phyloP scores from a whole-genome alignment of 35 echinoderm and acorn worm genomes.

The Holothuria glaberrima region DNA sequence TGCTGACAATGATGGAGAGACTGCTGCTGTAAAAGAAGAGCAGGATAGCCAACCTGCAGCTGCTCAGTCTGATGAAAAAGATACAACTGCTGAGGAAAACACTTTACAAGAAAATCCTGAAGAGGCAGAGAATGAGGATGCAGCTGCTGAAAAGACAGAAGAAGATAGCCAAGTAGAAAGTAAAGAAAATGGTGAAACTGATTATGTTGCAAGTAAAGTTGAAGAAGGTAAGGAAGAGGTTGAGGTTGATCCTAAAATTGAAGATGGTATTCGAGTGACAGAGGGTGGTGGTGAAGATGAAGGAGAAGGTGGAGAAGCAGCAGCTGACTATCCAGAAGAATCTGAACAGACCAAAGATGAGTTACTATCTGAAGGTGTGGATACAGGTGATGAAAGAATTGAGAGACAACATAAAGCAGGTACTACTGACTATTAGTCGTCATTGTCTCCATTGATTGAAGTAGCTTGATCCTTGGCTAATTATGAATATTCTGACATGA shows the following conservation, averaged over 20 bases:
- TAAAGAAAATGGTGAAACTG: neutral
- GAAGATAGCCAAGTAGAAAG: neutral
- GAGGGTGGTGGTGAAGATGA: neutral
- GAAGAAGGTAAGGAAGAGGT: conserved; percentile 29
- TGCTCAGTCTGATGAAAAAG: neutral
- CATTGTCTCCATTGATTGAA: neutral
- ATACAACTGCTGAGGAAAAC: conserved; percentile 5
- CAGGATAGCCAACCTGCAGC: neutral
- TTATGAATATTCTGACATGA: too few relatives aligned
- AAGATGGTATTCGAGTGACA: neutral
- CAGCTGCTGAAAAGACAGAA: neutral
- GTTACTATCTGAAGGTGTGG: neutral
- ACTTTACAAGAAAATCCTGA: neutral
- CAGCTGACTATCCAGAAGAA: neutral
- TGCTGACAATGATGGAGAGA: conserved; percentile 5
- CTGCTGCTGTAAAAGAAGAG: neutral
- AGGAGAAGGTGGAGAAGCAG: neutral
- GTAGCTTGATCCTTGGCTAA: neutral
- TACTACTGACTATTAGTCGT: neutral
- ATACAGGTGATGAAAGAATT: neutral
- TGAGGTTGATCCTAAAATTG: conserved; percentile 3
- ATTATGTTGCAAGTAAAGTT: neutral
- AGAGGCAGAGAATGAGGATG: neutral
- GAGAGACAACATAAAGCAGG: neutral
- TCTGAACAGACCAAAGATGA: neutral